A percentile compares a stretch with the other conserved stretches of the same genome.
Evolutionary conservation across 2,113 vertebrate species (phyloP).

Genomic region (Rhinichthys klamathensis): DNA sequence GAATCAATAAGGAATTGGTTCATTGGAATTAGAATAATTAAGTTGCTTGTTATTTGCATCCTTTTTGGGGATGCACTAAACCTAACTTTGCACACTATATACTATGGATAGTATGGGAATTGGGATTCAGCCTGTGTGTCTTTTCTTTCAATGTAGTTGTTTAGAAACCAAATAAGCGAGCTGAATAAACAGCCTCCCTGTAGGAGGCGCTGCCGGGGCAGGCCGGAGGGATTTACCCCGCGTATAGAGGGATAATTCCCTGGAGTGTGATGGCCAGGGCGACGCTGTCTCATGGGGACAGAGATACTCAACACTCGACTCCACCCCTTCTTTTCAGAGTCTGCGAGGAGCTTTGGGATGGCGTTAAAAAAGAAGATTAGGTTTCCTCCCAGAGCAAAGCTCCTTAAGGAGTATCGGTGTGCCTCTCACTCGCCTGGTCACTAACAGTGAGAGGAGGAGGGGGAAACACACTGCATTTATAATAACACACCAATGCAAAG

Average conservation of each 20-base stretch:
- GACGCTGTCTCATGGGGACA: conserved; percentile 66
- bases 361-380: conserved; percentile 82
- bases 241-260: conserved; percentile 77
- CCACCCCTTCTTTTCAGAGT: conserved; percentile 71
- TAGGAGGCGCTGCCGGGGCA: conserved; percentile 57
- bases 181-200: conserved; percentile 10
- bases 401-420: conserved; percentile 81
- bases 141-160: neutral
- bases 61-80: neutral
- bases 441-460: conserved; percentile 66
- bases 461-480: neutral
- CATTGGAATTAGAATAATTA: neutral
- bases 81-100: neutral
- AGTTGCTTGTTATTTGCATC: neutral
- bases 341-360: conserved; percentile 73
- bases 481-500: conserved; percentile 28
- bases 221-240: conserved; percentile 67
- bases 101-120: neutral
- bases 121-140: neutral
- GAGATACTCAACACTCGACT: conserved; percentile 74
- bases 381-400: conserved; percentile 82
- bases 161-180: neutral
- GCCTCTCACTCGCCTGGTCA: conserved; percentile 80
- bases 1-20: neutral
- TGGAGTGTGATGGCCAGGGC: conserved; percentile 70